Conservation (phyloP, 1,140 invertebrate species). For the Bombyx mori region DNA sequence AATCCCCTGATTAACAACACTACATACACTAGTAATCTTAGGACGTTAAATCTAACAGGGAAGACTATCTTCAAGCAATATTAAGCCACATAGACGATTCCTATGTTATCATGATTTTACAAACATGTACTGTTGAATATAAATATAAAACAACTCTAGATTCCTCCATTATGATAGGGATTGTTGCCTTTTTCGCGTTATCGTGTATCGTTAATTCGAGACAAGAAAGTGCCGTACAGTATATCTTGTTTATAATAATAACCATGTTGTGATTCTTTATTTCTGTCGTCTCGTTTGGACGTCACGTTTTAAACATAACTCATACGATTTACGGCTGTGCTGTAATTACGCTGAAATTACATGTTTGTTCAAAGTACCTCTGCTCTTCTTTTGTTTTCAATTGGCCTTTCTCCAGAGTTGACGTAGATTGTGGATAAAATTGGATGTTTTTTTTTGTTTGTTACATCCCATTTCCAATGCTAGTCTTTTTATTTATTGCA, state of each 20-base stretch:
- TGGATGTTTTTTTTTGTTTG: too few species aligned
- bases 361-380: not conserved
- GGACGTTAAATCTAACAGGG: not conserved
- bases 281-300: slow-evolving; percentile 10
- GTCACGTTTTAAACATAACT: slow-evolving; percentile 30
- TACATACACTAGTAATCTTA: too few species aligned
- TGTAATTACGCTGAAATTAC: slow-evolving; percentile 12
- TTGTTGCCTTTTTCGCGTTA: too few species aligned
- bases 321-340: slow-evolving; percentile 10
- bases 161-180: not conserved
- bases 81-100: too few species aligned
- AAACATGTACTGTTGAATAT: not conserved
- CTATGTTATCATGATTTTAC: not conserved
- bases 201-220: not conserved
- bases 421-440: too few species aligned
- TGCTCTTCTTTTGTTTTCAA: too few species aligned
- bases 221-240: slow-evolving; percentile 3
- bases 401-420: too few species aligned
- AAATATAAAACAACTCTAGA: not conserved
- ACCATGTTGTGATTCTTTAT: slow-evolving; percentile 11
- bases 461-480: too few species aligned
- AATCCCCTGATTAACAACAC: not conserved
- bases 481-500: too few species aligned
- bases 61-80: not conserved
- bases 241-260: slow-evolving; percentile 15